These are phyloP conservation scores for Stenodera caucasica DNA, from an alignment of 2,888 invertebrate genomes.

Conservation along the genomic window DNA sequence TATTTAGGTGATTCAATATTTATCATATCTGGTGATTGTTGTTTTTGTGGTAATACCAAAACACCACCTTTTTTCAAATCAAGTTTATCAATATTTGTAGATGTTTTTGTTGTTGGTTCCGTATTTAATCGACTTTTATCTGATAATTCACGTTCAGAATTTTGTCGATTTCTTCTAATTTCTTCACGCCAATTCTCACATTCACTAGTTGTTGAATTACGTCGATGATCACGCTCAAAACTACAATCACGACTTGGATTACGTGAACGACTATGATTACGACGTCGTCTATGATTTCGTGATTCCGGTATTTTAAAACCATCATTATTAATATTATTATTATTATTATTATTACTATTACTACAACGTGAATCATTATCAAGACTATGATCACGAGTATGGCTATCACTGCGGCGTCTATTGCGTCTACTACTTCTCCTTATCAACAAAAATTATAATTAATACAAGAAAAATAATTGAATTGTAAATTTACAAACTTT, in stretches of 20 bases:
- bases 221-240: constrained; percentile 53
- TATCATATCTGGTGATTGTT: constrained; percentile 15
- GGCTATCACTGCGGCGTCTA: constrained; percentile 46
- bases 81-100: constrained; percentile 32
- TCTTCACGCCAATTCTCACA: constrained; percentile 54
- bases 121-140: constrained; percentile 39
- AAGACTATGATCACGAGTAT: constrained; percentile 44
- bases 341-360: constrained; percentile 14
- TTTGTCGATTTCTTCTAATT: constrained; percentile 44
- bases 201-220: constrained; percentile 40
- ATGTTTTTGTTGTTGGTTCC: constrained; percentile 22
- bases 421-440: constrained; percentile 40
- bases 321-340: constrained; percentile 33
- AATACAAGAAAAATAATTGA: not conserved
- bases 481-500: constrained; percentile 34
- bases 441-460: constrained; percentile 2
- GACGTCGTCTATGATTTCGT: constrained; percentile 30
- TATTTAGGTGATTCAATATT: constrained; percentile 25
- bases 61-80: constrained; percentile 49
- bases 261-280: constrained; percentile 47
- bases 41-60: constrained; percentile 46
- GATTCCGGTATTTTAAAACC: constrained; percentile 48
- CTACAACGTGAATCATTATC: constrained; percentile 33
- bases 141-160: constrained; percentile 42
- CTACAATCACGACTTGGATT: constrained; percentile 55